Base-by-base conservation (phyloP, 1,140 invertebrate genomes). In the Heliconius himera region DNA sequence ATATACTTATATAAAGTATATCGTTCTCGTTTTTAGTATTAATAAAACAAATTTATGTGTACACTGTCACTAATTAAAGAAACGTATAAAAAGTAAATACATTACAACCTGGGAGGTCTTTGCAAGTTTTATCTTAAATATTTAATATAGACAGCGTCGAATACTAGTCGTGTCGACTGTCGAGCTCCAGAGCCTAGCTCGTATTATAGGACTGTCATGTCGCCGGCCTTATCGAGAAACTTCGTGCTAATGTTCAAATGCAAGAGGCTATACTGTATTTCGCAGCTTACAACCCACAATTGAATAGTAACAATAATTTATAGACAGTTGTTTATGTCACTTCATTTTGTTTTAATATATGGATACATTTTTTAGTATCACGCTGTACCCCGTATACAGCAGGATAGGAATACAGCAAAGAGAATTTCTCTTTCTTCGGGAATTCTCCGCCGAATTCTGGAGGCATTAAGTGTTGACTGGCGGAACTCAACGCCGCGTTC, bases 181-280 rank as follows among this genome's bases (percentile, higher is more conserved):
- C 49, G 78, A 76, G 78, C 74, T 26, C 74, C 73, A 33, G 66
- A 74, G 51, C 74, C 60, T 72, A 75, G 51, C 46, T 75, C 70
- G 71, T 76, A 75, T 80, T 74, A 70, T 60, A 82, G 72, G 46
- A 82, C 79, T 87, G 85, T 88, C 89, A 86, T 88, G 87, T 89
- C 85, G 81, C 84, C 41, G 60, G 74, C 80, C 89, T 88, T 90
- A 91, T 89, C 88, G 79, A 81, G 73, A 80, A 84, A 88, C 86
- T 84, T 74, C 81, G 78, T 78, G 82, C 78, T 87, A 84, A 84
- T 88, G 87, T 89, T 90, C 84, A 82, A 88, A 90, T 87, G 85
- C 84, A 70, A 84, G 73, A 85, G 81, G 88, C 88, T 87, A 89
- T 84, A 85, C 73, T 81, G 74, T 76, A 51, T 70, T 80, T 70